Conservation (phyloP, 2,113 vertebrate species). For the Hyperopisus bebe region DNA sequence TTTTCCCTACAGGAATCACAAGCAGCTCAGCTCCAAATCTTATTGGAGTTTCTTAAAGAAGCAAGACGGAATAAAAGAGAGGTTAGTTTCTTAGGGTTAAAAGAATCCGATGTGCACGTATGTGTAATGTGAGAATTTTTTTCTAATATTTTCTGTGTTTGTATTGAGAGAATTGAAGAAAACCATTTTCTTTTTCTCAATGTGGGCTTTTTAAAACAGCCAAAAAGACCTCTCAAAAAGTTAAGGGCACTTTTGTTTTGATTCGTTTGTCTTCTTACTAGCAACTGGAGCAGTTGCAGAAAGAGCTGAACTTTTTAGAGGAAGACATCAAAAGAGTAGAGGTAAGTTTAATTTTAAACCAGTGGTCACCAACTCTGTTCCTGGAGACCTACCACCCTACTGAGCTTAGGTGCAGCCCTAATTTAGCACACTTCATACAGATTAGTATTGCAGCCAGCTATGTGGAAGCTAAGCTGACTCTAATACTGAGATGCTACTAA, state of each 20-base stretch:
- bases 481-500: too few relatives aligned
- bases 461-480: too few relatives aligned
- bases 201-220: background rate
- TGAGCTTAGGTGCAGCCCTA: too few relatives aligned
- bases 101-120: background rate
- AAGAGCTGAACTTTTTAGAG: slow-evolving; percentile 93
- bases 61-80: slow-evolving; percentile 96
- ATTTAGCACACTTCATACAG: too few relatives aligned
- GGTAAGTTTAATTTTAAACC: slow-evolving; percentile 58
- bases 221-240: background rate
- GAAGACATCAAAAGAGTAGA: slow-evolving; percentile 97
- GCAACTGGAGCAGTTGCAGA: slow-evolving; percentile 98
- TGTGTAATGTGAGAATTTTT: background rate
- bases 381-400: too few relatives aligned
- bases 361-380: too few relatives aligned
- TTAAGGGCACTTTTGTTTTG: background rate
- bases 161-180: background rate
- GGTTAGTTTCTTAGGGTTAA: slow-evolving; percentile 55
- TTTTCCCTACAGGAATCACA: slow-evolving; percentile 81
- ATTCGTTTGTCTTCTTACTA: slow-evolving; percentile 44
- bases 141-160: background rate
- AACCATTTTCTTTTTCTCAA: background rate
- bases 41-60: slow-evolving; percentile 98
- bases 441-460: too few relatives aligned
- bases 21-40: slow-evolving; percentile 91